Evolutionary conservation across 2,113 vertebrate species (phyloP).

Genomic region (Oxyruncus cristatus): DNA sequence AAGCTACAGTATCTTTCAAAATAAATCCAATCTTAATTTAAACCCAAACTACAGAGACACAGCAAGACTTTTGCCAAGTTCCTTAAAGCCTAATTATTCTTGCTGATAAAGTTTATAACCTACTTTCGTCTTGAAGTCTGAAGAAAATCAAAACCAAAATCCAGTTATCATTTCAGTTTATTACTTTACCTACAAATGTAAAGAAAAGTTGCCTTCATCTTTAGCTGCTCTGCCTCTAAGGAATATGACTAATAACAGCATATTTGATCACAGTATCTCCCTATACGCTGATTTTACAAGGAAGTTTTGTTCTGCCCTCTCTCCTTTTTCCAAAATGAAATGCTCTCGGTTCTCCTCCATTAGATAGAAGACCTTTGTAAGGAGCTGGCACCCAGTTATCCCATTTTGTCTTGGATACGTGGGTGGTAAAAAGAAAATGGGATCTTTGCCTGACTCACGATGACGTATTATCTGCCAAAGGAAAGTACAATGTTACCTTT

Average conservation of each 20-base stretch:
- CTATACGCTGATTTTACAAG: background rate
- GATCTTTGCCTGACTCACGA: slow-evolving; percentile 15
- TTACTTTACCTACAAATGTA: background rate
- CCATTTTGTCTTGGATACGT: slow-evolving; percentile 3
- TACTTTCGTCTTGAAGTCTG: background rate
- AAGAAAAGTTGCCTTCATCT: background rate
- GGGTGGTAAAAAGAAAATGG: slow-evolving; percentile 27
- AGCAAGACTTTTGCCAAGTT: background rate
- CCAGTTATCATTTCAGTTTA: background rate
- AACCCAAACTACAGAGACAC: background rate
- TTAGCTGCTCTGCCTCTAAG: background rate
- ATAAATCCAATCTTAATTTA: background rate
- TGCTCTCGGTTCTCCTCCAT: background rate
- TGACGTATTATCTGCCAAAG: background rate
- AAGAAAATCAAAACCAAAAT: background rate
- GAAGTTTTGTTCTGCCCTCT: background rate
- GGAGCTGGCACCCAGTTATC: slow-evolving; percentile 2
- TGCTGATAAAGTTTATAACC: background rate
- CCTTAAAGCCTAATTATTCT: background rate
- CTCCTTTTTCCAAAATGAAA: background rate
- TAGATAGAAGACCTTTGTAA: background rate
- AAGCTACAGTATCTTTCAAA: background rate
- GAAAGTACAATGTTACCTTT: background rate
- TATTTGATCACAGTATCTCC: background rate
- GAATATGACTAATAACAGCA: background rate